phyloP scores from a whole-genome alignment of 1,140 invertebrate species.

The Holcopasites calliopsidis region DNA sequence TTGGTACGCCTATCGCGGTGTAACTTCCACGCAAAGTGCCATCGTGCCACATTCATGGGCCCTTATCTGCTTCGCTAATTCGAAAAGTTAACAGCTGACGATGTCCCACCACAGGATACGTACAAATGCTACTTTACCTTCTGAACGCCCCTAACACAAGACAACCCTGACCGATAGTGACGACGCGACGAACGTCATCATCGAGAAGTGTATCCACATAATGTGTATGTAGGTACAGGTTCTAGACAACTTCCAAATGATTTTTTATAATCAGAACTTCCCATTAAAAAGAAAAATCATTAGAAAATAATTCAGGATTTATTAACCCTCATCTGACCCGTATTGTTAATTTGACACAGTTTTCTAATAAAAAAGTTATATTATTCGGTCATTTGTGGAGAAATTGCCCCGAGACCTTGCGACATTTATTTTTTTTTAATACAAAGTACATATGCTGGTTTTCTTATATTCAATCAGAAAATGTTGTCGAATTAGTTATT shows the following conservation, averaged over 20 bases:
- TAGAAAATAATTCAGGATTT: too few species aligned
- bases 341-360: too few species aligned
- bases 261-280: constrained; percentile 15
- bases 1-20: constrained; percentile 40
- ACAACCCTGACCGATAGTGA: constrained; percentile 43
- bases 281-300: neutral
- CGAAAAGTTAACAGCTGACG: constrained; percentile 61
- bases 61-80: constrained; percentile 58
- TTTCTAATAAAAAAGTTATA: too few species aligned
- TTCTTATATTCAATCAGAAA: too few species aligned
- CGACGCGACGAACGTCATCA: constrained; percentile 19
- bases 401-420: too few species aligned
- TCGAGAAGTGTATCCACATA: neutral
- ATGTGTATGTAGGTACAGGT: too few species aligned
- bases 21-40: constrained; percentile 33
- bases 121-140: constrained; percentile 52
- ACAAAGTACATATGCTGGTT: too few species aligned
- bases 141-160: constrained; percentile 37
- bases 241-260: neutral
- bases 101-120: constrained; percentile 51
- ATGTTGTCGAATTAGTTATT: too few species aligned
- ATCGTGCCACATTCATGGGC: neutral
- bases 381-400: too few species aligned
- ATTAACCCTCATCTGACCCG: too few species aligned
- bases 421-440: too few species aligned